Conservation (phyloP, 1,140 invertebrate species). For the Papilio dardanus region DNA sequence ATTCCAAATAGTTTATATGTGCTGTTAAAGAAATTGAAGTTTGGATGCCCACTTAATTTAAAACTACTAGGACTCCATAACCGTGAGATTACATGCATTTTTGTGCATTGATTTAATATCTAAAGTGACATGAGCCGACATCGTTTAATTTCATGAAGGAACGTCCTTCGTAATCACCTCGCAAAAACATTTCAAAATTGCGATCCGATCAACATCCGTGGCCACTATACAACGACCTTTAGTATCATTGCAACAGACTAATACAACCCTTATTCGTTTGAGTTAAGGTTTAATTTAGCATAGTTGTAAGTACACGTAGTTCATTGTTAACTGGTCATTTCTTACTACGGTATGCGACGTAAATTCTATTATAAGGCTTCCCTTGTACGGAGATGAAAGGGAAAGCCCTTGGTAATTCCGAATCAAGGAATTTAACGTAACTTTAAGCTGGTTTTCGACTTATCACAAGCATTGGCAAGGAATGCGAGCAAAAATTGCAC, state of each 20-base stretch:
- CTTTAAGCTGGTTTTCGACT: constrained; percentile 19
- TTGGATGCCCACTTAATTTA: too few species aligned
- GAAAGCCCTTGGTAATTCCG: constrained; percentile 45
- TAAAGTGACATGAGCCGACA: constrained; percentile 9
- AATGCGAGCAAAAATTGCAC: constrained; percentile 6
- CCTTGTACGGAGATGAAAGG: constrained; percentile 63
- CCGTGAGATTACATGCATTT: neutral
- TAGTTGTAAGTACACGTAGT: neutral
- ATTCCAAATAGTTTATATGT: too few species aligned
- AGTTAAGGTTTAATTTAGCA: constrained; percentile 34
- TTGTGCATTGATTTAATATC: constrained; percentile 10
- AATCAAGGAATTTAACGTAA: constrained; percentile 33
- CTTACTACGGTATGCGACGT: constrained; percentile 66
- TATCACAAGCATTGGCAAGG: constrained; percentile 7
- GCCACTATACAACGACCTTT: constrained; percentile 41
- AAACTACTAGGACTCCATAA: neutral
- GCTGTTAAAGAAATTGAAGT: too few species aligned
- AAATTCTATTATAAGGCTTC: constrained; percentile 58
- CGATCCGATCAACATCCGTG: constrained; percentile 42
- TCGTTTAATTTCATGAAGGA: constrained; percentile 44
- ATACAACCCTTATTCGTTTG: constrained; percentile 27
- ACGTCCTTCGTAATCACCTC: constrained; percentile 47
- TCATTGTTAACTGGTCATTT: constrained; percentile 43
- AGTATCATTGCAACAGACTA: neutral
- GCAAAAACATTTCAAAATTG: constrained; percentile 56